A percentile compares a stretch with the other conserved stretches of the same genome.
phyloP scores from a whole-genome alignment of 2,113 vertebrate genomes.

The Cacatua alba region DNA sequence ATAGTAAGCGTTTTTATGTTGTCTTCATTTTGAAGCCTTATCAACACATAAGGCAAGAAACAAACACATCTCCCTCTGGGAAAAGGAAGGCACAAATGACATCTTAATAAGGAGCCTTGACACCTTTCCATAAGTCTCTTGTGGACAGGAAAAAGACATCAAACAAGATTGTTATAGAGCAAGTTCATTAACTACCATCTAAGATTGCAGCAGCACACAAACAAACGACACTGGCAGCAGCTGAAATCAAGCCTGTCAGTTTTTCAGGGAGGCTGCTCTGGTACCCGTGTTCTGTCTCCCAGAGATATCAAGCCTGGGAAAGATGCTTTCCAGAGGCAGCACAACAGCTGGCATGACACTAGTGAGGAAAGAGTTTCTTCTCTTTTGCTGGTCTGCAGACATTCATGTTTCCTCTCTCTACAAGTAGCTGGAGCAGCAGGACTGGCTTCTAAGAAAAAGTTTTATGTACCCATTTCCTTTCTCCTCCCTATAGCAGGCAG shows the following conservation, averaged over 20 bases:
- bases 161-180: neutral
- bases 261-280: neutral
- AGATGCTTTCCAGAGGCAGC: neutral
- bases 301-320: neutral
- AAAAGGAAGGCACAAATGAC: neutral
- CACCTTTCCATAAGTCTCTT: neutral
- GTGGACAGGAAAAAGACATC: neutral
- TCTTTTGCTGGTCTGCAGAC: neutral
- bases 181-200: neutral
- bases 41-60: slow-evolving; percentile 40
- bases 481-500: neutral
- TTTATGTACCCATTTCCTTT: neutral
- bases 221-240: neutral
- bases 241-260: neutral
- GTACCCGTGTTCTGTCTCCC: neutral
- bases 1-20: neutral
- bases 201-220: accelerated
- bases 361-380: neutral
- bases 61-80: neutral
- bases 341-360: neutral
- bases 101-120: neutral
- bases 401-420: neutral
- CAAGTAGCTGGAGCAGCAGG: neutral
- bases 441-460: neutral
- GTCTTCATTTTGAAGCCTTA: neutral